Conservation (phyloP, 2,888 invertebrate species). For the Sericinus montela region DNA sequence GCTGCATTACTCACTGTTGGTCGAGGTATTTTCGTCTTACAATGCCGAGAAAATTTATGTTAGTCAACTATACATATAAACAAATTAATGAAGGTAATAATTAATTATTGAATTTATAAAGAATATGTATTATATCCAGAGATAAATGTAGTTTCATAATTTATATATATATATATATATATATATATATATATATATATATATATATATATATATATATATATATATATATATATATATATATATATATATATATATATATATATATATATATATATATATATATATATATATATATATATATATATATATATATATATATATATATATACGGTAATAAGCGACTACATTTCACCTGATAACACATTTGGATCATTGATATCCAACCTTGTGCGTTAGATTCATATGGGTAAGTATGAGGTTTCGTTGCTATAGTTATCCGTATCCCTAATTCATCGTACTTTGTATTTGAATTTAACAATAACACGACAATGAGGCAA, state of each 20-base stretch:
- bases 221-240: too few relatives aligned
- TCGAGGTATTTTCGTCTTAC: constrained; percentile 47
- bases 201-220: too few relatives aligned
- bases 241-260: too few relatives aligned
- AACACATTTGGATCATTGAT: constrained; percentile 50
- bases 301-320: background rate
- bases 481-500: constrained; percentile 8
- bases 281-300: too few relatives aligned
- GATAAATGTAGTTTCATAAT: too few relatives aligned
- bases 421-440: constrained; percentile 31
- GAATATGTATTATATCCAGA: too few relatives aligned
- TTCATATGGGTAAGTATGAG: constrained; percentile 38
- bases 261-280: too few relatives aligned
- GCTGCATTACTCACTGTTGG: constrained; percentile 59
- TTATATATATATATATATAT: too few relatives aligned
- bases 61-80: too few relatives aligned
- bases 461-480: constrained; percentile 19
- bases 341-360: constrained; percentile 55
- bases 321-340: constrained; percentile 34
- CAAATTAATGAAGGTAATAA: too few relatives aligned
- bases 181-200: too few relatives aligned
- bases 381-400: constrained; percentile 46
- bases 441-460: constrained; percentile 20
- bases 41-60: constrained; percentile 5
- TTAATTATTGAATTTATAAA: too few relatives aligned